A percentile compares a stretch with the other conserved stretches of the same genome.
phyloP scores from a whole-genome alignment of 2,888 invertebrate genomes.

The Strigamia transsilvanica region DNA sequence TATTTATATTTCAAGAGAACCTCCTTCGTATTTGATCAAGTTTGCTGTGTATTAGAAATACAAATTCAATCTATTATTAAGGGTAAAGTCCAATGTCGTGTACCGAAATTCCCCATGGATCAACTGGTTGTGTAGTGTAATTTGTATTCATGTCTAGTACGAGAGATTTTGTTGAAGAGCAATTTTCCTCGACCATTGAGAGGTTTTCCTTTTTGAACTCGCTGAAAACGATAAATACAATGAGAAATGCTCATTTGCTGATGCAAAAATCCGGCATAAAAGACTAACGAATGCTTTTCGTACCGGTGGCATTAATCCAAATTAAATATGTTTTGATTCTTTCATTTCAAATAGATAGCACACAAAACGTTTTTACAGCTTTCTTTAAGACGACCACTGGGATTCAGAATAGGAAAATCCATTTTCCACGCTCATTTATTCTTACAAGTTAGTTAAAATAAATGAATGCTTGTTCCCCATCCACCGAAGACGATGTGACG shows the following conservation, averaged over 20 bases:
- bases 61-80: constrained; percentile 17
- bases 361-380: background rate
- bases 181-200: background rate
- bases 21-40: too few relatives aligned
- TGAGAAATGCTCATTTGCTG: background rate
- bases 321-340: background rate
- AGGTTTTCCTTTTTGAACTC: background rate
- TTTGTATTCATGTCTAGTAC: constrained; percentile 22
- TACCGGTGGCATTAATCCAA: too few relatives aligned
- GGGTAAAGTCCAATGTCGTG: background rate
- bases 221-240: background rate
- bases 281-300: too few relatives aligned
- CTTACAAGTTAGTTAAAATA: constrained; percentile 24
- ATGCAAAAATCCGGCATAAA: background rate
- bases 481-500: background rate
- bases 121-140: constrained; percentile 8
- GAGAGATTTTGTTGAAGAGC: constrained; percentile 2
- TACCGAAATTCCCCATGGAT: background rate
- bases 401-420: background rate
- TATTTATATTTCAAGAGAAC: too few relatives aligned
- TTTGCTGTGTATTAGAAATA: background rate
- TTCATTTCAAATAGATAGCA: background rate
- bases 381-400: background rate
- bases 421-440: constrained; percentile 34
- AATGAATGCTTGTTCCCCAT: constrained; percentile 8